Percentiles rank a stretch among this genome's conserved stretches.
Conservation (phyloP, 2,797 vertebrate species). For the Pterois miles region DNA sequence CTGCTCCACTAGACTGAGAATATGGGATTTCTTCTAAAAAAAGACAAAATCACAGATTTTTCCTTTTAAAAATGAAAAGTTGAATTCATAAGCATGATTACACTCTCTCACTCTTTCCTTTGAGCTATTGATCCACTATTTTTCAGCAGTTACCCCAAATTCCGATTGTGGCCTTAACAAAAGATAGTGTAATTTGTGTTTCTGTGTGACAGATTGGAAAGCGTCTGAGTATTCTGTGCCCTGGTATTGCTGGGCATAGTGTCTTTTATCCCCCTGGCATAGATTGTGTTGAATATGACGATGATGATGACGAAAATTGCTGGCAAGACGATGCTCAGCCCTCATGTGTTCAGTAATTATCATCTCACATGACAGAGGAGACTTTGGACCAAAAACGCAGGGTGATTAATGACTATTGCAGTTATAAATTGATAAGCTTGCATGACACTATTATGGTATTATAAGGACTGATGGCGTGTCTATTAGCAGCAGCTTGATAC, state of each 20-base stretch:
- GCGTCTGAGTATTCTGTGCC: not conserved
- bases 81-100: not conserved
- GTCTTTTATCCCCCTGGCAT: not conserved
- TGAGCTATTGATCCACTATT: not conserved
- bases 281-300: not conserved
- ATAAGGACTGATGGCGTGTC: not conserved
- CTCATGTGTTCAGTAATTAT: not conserved
- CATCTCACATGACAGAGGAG: not conserved
- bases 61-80: not conserved
- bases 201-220: not conserved
- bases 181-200: not conserved
- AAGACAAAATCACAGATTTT: not conserved
- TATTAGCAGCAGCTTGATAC: not conserved
- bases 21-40: not conserved
- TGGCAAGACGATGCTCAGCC: not conserved
- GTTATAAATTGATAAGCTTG: not conserved
- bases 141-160: not conserved
- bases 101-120: too few species aligned
- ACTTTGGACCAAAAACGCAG: not conserved
- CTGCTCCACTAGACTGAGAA: not conserved
- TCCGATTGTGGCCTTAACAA: not conserved
- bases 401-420: not conserved
- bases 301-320: conserved; percentile 15
- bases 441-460: not conserved
- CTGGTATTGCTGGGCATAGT: not conserved